Percentiles rank a stretch among this genome's conserved stretches.
Evolutionary conservation across 1,140 invertebrate species (phyloP).

Genomic region (Aphidius gifuensis): DNA sequence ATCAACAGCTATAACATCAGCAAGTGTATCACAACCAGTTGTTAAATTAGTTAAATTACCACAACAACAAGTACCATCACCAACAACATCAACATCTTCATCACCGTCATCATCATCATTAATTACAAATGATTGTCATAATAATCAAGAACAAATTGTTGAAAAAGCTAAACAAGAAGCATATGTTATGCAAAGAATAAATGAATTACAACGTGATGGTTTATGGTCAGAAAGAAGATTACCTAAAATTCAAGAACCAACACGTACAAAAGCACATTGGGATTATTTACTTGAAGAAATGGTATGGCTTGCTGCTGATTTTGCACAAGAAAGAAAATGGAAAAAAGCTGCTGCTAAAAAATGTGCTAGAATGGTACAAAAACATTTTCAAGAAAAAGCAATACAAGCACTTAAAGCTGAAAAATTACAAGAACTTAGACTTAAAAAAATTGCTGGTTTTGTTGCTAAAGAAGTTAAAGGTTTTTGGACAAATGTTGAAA

Average conservation of each 20-base stretch:
- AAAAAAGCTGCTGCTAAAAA: slow-evolving; percentile 95
- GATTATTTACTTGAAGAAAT: slow-evolving; percentile 98
- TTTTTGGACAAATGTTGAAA: slow-evolving; percentile 94
- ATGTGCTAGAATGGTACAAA: slow-evolving; percentile 87
- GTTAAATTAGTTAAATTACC: slow-evolving; percentile 54
- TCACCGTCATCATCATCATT: slow-evolving; percentile 41
- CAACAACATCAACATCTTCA: slow-evolving; percentile 10
- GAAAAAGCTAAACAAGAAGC: slow-evolving; percentile 92
- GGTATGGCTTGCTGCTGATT: slow-evolving; percentile 96
- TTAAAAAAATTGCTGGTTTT: slow-evolving; percentile 83
- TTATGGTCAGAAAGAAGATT: slow-evolving; percentile 89
- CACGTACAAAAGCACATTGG: slow-evolving; percentile 93
- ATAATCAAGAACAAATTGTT: slow-evolving; percentile 75
- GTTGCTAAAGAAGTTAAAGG: slow-evolving; percentile 91
- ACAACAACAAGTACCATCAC: slow-evolving; percentile 27
- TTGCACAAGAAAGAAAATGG: slow-evolving; percentile 96
- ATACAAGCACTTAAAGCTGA: slow-evolving; percentile 84
- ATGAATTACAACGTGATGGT: slow-evolving; percentile 84
- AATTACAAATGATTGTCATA: slow-evolving; percentile 38
- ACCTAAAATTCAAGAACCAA: slow-evolving; percentile 89
- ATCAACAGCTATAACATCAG: slow-evolving; percentile 12
- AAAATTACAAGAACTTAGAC: slow-evolving; percentile 83
- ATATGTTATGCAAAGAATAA: slow-evolving; percentile 87
- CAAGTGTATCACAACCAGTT: slow-evolving; percentile 49
- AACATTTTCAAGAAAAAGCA: slow-evolving; percentile 94